phyloP scores from a whole-genome alignment of 2,113 vertebrate genomes.

The Ammospiza nelsoni region DNA sequence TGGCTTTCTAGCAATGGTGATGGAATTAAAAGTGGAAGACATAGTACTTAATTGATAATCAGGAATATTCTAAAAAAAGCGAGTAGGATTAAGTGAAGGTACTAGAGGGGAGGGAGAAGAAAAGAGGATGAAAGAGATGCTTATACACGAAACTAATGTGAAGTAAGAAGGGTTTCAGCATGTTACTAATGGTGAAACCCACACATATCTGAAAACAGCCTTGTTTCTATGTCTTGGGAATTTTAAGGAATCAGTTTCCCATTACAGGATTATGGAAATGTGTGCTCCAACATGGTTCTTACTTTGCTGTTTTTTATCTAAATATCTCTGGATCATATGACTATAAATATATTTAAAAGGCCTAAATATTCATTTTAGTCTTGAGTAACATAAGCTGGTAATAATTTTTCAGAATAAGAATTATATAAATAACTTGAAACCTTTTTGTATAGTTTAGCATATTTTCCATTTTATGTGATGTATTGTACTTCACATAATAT shows the following conservation, averaged over 20 bases:
- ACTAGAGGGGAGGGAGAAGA: background rate
- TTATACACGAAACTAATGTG: background rate
- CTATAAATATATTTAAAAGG: background rate
- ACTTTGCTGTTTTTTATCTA: background rate
- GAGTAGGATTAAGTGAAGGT: conserved; percentile 45
- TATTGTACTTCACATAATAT: background rate
- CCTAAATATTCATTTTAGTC: background rate
- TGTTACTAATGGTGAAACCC: background rate
- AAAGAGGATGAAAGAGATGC: conserved; percentile 24
- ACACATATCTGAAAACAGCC: background rate
- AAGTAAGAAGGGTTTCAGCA: background rate
- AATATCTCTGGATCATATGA: background rate
- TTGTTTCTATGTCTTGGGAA: background rate
- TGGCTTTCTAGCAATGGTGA: conserved; percentile 39
- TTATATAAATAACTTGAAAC: background rate
- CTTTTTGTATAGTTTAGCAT: background rate
- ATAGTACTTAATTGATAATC: conserved; percentile 18
- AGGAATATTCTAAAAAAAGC: conserved; percentile 35
- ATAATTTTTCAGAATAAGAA: background rate
- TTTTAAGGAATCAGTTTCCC: background rate
- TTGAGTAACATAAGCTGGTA: background rate
- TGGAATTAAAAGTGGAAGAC: conserved; percentile 6
- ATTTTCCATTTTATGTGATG: background rate
- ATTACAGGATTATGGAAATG: background rate
- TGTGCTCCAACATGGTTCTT: background rate